Base-by-base conservation (phyloP, 2,797 vertebrate genomes). In the Atherinosoma microstoma region DNA sequence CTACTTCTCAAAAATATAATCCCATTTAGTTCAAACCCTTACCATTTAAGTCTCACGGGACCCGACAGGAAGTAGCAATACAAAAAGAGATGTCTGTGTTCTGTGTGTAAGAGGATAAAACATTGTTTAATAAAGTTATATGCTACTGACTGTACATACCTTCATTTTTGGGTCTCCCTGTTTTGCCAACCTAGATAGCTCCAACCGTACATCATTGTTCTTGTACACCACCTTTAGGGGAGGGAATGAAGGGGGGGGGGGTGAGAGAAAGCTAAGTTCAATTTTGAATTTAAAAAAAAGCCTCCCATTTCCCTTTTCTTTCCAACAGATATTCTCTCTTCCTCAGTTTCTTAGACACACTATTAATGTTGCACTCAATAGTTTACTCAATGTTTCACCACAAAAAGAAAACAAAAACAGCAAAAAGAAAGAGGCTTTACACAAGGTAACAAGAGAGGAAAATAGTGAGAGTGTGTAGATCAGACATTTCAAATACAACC, bases 111-210 rank as follows among this genome's bases (percentile, higher is more conserved):
- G 62, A 73, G 64, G 76, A 87, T 85, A 70, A 75, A 2, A 63
- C 67, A 42, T 67, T 49, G 64, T 78, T 57, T 77, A 76, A 62
- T 82, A 54, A 29, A 62, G 54, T 40, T 70, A 40, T 64, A 49
- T 53, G 58, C 54, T 64, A 62, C 32, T 76, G 29, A 64, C 78
- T 70, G 67, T 18, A 2, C 75, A 38, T 78, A 93, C 93, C 94
- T 99, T 99, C 98, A 99, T 99, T 90, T 99, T 99, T 62, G 96
- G 95, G 89, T 99, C 98, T 64, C 97, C 98, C 93, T 97, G 96
- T 84, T 98, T 99, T 82, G 98, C 97, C 88, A 99, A 95, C 80
- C 97, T 95, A 75, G 98, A 99, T 80, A 99, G 93, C 88, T 99
- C 98, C 91, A 99, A 92, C 67, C 98, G 95, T 70, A 99, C 97